Base-by-base conservation (phyloP, 2,888 invertebrate genomes). In the Agriotes lineatus region DNA sequence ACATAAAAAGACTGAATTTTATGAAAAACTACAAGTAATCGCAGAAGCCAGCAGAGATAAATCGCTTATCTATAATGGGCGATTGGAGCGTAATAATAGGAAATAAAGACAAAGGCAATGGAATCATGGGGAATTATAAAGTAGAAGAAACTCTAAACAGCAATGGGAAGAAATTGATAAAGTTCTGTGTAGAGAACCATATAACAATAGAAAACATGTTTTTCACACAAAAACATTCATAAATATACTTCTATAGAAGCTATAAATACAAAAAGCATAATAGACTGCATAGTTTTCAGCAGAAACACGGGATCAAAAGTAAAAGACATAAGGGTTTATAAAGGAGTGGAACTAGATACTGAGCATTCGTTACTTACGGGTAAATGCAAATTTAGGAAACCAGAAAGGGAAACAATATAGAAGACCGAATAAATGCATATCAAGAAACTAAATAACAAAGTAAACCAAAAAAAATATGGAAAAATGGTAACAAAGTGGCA, bases 201-300 rank as follows among this genome's bases (percentile, higher is more conserved):
- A 3, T 39, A 39, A 39, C 12, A 39, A n/a, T 39, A 39, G 12
- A 14, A 39, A 39, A 39, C 37, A 39, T 5, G 37, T 6, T 39
- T 39, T 39, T 3, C 37, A 39, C 37, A 39, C 37, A 39, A 39
- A 39, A 39, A 39, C 37, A 39, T 39, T n/a, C 14, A 39, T 39
- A 39, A 39, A 14, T 39, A 39, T n/a, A 39, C 37, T n/a, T 39
- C n/a, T 39, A 39, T 39, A 39, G 37, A 2, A 39, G 37, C 37
- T 14, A 9, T n/a, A 39, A 39, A 39, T 39, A n/a, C 12, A n/a
- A 39, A 39, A 39, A 39, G 14, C 3, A 39, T 39, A 39, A 39
- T 39, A 39, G 37, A 39, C 37, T 39, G 14, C 12, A 39, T 39
- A 39, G 37, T 39, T 1, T 39, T 39, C 37, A 39, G 37, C 37